These are phyloP conservation scores for Troides oblongomaculatus DNA, from an alignment of 2,888 invertebrate genomes.

Conservation along the genomic window DNA sequence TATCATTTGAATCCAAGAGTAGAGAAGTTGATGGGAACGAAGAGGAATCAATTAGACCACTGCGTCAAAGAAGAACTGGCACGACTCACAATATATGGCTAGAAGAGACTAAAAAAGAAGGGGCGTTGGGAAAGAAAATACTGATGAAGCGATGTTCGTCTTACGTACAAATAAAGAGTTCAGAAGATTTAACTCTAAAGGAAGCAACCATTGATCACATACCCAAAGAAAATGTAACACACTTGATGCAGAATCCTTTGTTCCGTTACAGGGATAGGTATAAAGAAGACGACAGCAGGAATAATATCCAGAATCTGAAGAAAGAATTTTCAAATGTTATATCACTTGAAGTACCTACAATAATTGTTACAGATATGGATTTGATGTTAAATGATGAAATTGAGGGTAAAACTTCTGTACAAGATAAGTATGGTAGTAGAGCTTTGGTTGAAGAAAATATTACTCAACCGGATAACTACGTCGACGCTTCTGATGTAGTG, in stretches of 20 bases:
- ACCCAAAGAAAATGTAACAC: conserved; percentile 32
- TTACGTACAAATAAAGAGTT: conserved; percentile 49
- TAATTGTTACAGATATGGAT: conserved; percentile 40
- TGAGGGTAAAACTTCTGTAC: conserved; percentile 16
- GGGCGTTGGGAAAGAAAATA: conserved; percentile 55
- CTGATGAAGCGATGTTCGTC: conserved; percentile 48
- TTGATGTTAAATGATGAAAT: conserved; percentile 1
- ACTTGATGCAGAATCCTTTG: conserved; percentile 31
- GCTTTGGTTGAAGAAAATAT: conserved; percentile 30
- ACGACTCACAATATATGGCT: conserved; percentile 46
- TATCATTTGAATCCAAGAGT: conserved; percentile 11
- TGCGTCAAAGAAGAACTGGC: conserved; percentile 50
- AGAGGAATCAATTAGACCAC: conserved; percentile 34
- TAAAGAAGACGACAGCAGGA: conserved; percentile 34
- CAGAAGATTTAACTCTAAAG: conserved; percentile 46
- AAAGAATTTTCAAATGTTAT: conserved; percentile 37
- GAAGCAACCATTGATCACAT: conserved; percentile 27
- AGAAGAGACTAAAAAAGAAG: conserved; percentile 44
- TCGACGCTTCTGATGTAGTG: conserved; percentile 57
- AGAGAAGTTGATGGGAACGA: conserved; percentile 34
- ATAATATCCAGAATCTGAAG: conserved; percentile 41
- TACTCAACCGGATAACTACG: conserved; percentile 41
- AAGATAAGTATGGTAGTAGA: conserved; percentile 29
- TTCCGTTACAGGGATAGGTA: conserved; percentile 37
- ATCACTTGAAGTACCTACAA: conserved; percentile 40